Evolutionary conservation across 2,113 vertebrate species (phyloP).

Genomic region (Fukomys damarensis): DNA sequence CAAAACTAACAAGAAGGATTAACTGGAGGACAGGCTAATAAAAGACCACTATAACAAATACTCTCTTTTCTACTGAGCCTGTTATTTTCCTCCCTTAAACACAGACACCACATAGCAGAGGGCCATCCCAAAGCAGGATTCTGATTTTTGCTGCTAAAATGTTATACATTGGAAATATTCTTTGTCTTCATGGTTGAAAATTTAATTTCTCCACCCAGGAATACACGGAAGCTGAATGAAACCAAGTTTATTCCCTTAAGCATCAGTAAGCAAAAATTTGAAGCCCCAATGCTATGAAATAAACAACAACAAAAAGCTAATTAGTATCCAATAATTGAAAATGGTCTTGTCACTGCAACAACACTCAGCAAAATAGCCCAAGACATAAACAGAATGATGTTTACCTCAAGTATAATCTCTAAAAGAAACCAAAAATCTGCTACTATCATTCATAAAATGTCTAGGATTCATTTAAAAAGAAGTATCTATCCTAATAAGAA

Average conservation of each 20-base stretch:
- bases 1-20: not conserved
- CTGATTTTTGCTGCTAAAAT: not conserved
- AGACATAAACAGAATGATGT: not conserved
- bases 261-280: not conserved
- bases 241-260: not conserved
- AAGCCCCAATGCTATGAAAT: not conserved
- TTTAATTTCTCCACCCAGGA: not conserved
- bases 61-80: not conserved
- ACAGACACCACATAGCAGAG: not conserved
- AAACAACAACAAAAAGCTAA: not conserved
- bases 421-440: not conserved
- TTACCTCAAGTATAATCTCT: not conserved
- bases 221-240: not conserved
- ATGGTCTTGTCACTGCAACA: not conserved
- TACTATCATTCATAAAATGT: not conserved
- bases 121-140: rapidly evolving
- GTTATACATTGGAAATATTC: not conserved
- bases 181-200: not conserved
- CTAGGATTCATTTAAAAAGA: not conserved
- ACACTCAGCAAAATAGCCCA: not conserved
- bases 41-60: not conserved
- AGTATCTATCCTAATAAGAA: not conserved
- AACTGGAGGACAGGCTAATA: not conserved
- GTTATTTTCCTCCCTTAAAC: not conserved
- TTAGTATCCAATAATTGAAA: not conserved